phyloP scores from a whole-genome alignment of 1,140 invertebrate species.

The Drosophila fuyamai region DNA sequence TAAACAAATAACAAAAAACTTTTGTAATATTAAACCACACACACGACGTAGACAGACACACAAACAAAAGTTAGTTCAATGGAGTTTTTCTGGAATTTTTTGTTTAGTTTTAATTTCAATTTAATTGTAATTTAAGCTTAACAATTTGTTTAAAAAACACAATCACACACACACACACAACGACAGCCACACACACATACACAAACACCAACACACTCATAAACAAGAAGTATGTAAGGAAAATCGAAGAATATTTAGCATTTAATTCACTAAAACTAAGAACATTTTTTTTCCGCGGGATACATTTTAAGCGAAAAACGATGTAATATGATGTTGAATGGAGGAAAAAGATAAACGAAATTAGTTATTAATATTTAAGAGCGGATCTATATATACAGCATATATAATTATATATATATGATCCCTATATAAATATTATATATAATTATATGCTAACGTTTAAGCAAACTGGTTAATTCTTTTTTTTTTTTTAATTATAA shows the following conservation, averaged over 20 bases:
- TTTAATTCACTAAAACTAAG: conserved; percentile 64
- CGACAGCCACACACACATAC: conserved; percentile 11
- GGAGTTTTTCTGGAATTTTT: conserved; percentile 62
- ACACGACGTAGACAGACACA: conserved; percentile 11
- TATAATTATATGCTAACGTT: conserved; percentile 55
- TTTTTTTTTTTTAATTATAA: conserved; percentile 78
- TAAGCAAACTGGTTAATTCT: conserved; percentile 80
- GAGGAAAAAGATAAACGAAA: conserved; percentile 45
- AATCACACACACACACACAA: conserved; percentile 8
- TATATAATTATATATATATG: conserved; percentile 34
- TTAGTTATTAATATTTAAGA: conserved; percentile 73
- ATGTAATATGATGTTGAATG: conserved; percentile 10
- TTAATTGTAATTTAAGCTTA: conserved; percentile 73
- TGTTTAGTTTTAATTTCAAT: conserved; percentile 80
- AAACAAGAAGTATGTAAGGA: conserved; percentile 29
- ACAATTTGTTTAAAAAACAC: conserved; percentile 75
- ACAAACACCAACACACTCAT: conserved; percentile 33
- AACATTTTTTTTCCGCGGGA: conserved; percentile 49
- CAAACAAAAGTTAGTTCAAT: conserved; percentile 56
- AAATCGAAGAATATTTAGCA: conserved; percentile 60
- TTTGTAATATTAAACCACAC: conserved; percentile 48
- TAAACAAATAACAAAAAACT: conserved; percentile 30
- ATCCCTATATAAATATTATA: conserved; percentile 49
- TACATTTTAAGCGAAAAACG: conserved; percentile 46
- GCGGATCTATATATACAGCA: conserved; percentile 49